These are phyloP conservation scores for Falco naumanni DNA, from an alignment of 2,797 vertebrate genomes.

Conservation along the genomic window DNA sequence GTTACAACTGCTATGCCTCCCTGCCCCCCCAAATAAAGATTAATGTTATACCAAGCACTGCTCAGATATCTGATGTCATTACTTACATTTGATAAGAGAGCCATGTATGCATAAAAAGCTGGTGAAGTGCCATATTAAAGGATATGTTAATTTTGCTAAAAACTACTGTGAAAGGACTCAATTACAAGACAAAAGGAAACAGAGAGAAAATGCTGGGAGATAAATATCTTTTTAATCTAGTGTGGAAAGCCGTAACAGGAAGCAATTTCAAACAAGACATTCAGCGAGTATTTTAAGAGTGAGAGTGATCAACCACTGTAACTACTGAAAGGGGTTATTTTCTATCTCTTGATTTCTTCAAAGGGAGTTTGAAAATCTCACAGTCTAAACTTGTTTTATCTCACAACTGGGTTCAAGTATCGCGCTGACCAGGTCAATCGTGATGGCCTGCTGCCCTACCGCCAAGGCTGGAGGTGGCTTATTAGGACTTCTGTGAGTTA, in stretches of 20 bases:
- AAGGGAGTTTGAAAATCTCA: not conserved
- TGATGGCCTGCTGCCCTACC: not conserved
- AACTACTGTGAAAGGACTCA: not conserved
- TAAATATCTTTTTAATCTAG: slow-evolving; percentile 11
- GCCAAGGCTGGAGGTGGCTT: not conserved
- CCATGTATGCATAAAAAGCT: not conserved
- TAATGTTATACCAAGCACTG: not conserved
- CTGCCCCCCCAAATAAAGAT: not conserved
- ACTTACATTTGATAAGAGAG: not conserved
- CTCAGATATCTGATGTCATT: not conserved
- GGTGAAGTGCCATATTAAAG: not conserved
- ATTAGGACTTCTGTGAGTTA: not conserved
- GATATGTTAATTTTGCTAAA: not conserved
- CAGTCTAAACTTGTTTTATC: not conserved
- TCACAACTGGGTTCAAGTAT: not conserved
- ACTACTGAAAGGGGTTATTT: not conserved
- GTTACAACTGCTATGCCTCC: not conserved
- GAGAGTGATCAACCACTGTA: not conserved
- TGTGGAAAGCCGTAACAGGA: not conserved
- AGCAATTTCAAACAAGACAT: not conserved
- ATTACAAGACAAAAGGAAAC: not conserved
- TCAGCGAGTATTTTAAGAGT: slow-evolving; percentile 17
- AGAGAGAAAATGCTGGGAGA: not conserved
- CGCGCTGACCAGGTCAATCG: not conserved
- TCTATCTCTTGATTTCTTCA: not conserved